Base-by-base conservation (phyloP, 2,888 invertebrate species). In the Nematopogon swammerdamellus region DNA sequence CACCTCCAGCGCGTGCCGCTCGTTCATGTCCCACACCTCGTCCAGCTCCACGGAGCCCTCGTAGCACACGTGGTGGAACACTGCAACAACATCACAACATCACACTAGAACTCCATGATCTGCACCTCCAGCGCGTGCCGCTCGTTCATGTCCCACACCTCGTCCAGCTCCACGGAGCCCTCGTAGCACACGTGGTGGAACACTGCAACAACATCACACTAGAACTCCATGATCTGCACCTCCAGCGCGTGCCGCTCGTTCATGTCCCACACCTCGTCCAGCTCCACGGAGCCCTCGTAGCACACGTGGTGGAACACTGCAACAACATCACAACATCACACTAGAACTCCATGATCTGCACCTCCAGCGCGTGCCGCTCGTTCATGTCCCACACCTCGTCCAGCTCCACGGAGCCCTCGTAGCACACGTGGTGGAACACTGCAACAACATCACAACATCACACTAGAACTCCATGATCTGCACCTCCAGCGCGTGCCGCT, bases 121-220 rank as follows among this genome's bases (percentile, higher is more conserved):
- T 95, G 94, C 2, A 92, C 89, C 72, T 94, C 93, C 44, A 92
- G 68, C 2, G 92, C 89, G 62, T 92, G 89, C 49, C 90, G 80
- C 62, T 92, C 88, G 63, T 90, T 90, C 65, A 87, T 82, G 63
- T 94, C 92, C 58, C 80, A 82, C 52, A 93, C 84, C 48, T 85
- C 83, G 59, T 91, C 91, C 50, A 94, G 80, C 72, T 94, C 89
- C 3, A 94, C 84, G 1, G 89, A 84, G 45, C 91, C 91, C 64
- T 91, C 94, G 67, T 94, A 94, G 61, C 93, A 93, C 51, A 94
- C 81, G 68, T 92, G 88, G 66, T 92, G 92, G 70, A 91, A 94
- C 54, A 94, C 92, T 93, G 70, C 49, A 85, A n/a, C n/a, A n/a
- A n/a, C 85, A 52, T 8, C 3, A 8, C 3, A 36, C 36, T 6